A percentile compares a stretch with the other conserved stretches of the same genome.
Conservation (phyloP, 2,888 invertebrate genomes). For the Aplocera efformata region DNA sequence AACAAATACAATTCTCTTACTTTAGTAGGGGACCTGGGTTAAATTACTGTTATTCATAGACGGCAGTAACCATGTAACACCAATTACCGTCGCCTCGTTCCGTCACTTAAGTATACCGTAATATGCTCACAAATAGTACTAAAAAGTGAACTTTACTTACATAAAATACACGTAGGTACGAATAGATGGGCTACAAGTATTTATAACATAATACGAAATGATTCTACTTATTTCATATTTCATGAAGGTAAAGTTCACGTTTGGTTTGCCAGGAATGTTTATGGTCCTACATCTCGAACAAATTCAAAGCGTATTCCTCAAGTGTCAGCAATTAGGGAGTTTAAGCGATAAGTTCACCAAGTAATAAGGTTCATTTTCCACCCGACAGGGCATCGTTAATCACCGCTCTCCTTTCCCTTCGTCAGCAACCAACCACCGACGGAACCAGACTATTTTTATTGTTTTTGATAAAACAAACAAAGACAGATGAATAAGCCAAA, state of each 20-base stretch:
- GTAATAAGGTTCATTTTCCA: slow-evolving; percentile 73
- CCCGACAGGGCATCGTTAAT: slow-evolving; percentile 68
- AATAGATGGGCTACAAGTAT: no score
- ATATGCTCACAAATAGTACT: no score
- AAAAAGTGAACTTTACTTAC: no score
- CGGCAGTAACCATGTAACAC: no score
- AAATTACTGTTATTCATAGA: no score
- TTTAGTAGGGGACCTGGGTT: no score
- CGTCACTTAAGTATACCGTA: no score
- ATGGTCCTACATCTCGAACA: no score
- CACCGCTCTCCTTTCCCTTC: slow-evolving; percentile 63
- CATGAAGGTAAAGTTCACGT: slow-evolving; percentile 8
- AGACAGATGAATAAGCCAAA: slow-evolving; percentile 63
- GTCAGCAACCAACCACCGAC: slow-evolving; percentile 50
- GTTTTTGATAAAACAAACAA: slow-evolving; percentile 76
- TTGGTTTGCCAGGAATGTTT: slow-evolving; percentile 13
- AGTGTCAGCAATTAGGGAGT: slow-evolving; percentile 57
- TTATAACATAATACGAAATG: no score
- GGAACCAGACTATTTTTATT: slow-evolving; percentile 74
- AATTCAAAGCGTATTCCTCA: slow-evolving; percentile 18
- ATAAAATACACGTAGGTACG: no score
- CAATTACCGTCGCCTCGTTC: no score
- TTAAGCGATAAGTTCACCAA: slow-evolving; percentile 61
- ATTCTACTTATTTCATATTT: slow-evolving; percentile 3
- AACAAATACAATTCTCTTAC: no score